A percentile compares a stretch with the other conserved stretches of the same genome.
These are phyloP conservation scores for Eubucco bourcierii DNA, from an alignment of 2,113 vertebrate genomes.

Conservation along the genomic window DNA sequence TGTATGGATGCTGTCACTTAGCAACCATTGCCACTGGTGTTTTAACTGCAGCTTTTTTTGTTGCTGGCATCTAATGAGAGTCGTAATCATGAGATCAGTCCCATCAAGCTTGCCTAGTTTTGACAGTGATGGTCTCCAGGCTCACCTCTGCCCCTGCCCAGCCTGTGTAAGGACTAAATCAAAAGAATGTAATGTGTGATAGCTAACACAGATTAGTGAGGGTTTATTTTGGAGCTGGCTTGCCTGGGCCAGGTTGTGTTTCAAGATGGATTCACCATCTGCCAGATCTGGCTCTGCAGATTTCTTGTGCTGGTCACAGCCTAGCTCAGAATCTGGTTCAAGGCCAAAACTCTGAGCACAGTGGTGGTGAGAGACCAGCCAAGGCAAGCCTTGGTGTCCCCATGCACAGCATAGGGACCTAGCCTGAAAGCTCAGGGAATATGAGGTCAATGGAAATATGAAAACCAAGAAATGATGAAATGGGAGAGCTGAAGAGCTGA, in stretches of 20 bases:
- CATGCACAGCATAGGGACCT: neutral
- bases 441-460: rapidly evolving
- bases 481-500: neutral
- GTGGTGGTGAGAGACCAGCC: neutral
- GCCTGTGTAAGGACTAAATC: neutral
- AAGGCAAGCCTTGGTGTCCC: neutral
- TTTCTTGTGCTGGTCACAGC: neutral
- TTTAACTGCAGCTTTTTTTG: conserved; percentile 1
- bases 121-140: neutral
- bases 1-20: conserved; percentile 42
- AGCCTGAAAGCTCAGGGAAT: neutral
- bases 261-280: neutral
- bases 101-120: neutral
- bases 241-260: neutral
- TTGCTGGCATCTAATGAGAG: neutral
- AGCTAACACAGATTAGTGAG: neutral
- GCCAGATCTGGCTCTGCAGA: neutral
- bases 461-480: neutral
- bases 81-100: neutral
- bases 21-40: conserved; percentile 31
- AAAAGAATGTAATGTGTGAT: neutral
- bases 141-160: neutral
- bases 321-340: neutral
- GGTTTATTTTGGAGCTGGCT: neutral
- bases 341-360: neutral